phyloP scores from a whole-genome alignment of 53 echinoderm and acorn worm species.

The Echinometra lucunter region DNA sequence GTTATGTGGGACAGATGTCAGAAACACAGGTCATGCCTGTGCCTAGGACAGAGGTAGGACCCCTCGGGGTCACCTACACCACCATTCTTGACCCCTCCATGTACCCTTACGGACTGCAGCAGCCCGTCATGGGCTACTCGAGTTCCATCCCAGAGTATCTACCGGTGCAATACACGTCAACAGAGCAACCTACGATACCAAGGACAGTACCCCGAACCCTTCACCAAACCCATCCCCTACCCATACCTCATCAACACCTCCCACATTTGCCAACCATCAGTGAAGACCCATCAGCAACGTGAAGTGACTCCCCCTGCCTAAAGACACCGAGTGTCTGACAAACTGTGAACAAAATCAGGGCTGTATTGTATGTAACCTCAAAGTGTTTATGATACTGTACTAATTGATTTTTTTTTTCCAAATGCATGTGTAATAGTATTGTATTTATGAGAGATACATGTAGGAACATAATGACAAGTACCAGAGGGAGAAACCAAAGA shows the following conservation, averaged over 20 bases:
- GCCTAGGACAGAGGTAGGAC: background rate
- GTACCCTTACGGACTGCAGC: slow-evolving; percentile 16
- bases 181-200: slow-evolving; percentile 31
- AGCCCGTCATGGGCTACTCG: background rate
- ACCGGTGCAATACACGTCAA: slow-evolving; percentile 59
- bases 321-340: background rate
- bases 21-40: slow-evolving; percentile 18
- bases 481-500: slow-evolving; percentile 25
- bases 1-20: slow-evolving; percentile 21
- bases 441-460: slow-evolving; percentile 44
- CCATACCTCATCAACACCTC: slow-evolving; percentile 23
- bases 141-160: slow-evolving; percentile 46
- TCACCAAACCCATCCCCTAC: slow-evolving; percentile 50
- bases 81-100: slow-evolving; percentile 23
- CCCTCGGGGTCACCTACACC: background rate
- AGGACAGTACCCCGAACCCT: slow-evolving; percentile 46
- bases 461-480: background rate
- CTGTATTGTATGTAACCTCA: slow-evolving; percentile 44
- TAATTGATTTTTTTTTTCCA: slow-evolving; percentile 51
- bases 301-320: background rate
- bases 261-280: slow-evolving; percentile 68
- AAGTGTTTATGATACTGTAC: slow-evolving; percentile 52
- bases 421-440: slow-evolving; percentile 50
- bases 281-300: slow-evolving; percentile 64
- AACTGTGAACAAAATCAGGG: slow-evolving; percentile 54